Base-by-base conservation (phyloP, 2,113 vertebrate genomes). In the Psophia crepitans region DNA sequence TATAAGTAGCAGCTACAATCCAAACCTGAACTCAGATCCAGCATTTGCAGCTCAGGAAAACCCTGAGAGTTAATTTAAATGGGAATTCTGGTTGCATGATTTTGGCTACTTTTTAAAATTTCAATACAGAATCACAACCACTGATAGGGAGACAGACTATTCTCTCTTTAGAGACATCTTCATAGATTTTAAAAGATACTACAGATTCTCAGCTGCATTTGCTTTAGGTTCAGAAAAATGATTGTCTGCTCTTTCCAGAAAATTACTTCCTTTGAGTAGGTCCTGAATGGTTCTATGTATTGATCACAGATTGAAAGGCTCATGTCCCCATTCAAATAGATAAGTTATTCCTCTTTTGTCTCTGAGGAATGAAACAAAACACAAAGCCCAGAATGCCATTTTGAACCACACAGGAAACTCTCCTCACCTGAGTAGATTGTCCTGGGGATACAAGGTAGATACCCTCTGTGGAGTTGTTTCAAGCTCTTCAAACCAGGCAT, bases 401-500 rank as follows among this genome's bases (percentile, higher is more conserved):
- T 11, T 48, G 64, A 96, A 75, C 46, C 26, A 63, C 11, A 56
- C 60, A 71, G 71, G 82, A 46, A 73, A 80, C 32, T 39, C 61
- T 88, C 58, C 68, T 89, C 71, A 46, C 41, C 54, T 33, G 49
- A 85, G 48, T 8, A 64, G 71, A 44, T 10, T 76, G 78, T 90
- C 75, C 69, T 60, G 44, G 61, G 87, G 76, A 76, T 66, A 83
- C 60, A 79, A 33, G 39, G 65, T 37, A 91, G 78, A 74, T 85
- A 86, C 84, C 82, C 79, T 56, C 19, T 0, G 12, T 96, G 95
- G 79, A 94, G 63, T 27, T 70, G 58, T 95, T 97, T 84, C 95
- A 97, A 94, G 46, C 81, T 93, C 84, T 95, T 96, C 92, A 90
- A 95, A 85, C 69, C 37, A 69, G 90, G 84, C 92, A 96, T 97